Base-by-base conservation (phyloP, 2,113 vertebrate genomes). In the Aegotheles bennettii region DNA sequence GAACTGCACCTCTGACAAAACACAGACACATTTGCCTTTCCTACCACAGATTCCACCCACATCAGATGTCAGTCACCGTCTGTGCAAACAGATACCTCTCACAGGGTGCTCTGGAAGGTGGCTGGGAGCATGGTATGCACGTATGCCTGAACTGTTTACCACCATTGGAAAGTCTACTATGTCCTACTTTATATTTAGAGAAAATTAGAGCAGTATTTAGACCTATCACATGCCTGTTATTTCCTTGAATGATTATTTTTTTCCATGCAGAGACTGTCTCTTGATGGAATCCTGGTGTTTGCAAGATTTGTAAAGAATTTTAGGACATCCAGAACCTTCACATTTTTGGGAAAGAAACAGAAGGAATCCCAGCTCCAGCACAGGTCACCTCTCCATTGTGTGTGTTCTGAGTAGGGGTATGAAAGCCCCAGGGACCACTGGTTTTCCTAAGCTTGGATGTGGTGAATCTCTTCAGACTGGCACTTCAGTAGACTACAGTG, bases 21-120 rank as follows among this genome's bases (percentile, higher is more conserved):
- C 29, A 67, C 51, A 81, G 77, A 76, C 74, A 87, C 42, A 45
- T 88, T 90, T 90, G 78, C 82, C 59, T 73, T 95, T 85, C 54
- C 78, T 45, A 88, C 28, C 80, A 64, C 80, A 81, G 80, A 67
- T 88, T 74, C 89, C 93, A 81, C 87, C 93, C 89, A 92, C 87
- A 23, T 48, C 20, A 84, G 56, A 93, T 64, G 74, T 82, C 94
- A 84, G 80, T 60, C 70, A 43, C 91, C 20, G 16, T 75, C 94
- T 92, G 74, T 76, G 89, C 93, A 90, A 79, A 84, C 43, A 77
- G 26, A 73, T 31, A 56, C 5, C 35, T 85, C 54, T 86, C 7
- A 0, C 51, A 78, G 40, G 18, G 25, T 70, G 56, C 57, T 84
- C 74, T 57, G 69, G n/a, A 92, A 70, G 56, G 56, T 36, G 36